Conservation (phyloP, 2,797 vertebrate species). For the Glossophaga mutica region DNA sequence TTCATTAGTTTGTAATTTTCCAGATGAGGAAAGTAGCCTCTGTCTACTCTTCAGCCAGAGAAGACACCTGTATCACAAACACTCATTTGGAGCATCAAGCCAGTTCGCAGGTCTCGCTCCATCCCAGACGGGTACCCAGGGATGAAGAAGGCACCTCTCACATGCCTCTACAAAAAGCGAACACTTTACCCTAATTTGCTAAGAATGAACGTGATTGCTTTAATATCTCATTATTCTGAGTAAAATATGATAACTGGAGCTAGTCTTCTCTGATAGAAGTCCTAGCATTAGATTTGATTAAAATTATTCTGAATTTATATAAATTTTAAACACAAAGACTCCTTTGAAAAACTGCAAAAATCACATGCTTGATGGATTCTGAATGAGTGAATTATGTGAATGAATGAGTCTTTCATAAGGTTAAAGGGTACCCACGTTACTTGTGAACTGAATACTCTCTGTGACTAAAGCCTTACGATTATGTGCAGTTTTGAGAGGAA, state of each 20-base stretch:
- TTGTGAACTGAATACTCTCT: neutral
- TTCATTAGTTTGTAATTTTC: neutral
- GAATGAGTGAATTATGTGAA: conserved; percentile 40
- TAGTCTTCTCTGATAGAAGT: conserved; percentile 1
- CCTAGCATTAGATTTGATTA: conserved; percentile 17
- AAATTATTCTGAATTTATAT: conserved; percentile 40
- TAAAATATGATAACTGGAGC: conserved; percentile 17
- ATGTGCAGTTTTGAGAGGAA: conserved; percentile 39
- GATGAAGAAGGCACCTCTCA: neutral
- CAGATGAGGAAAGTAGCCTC: neutral
- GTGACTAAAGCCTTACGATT: conserved; percentile 24
- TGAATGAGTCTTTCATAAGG: conserved; percentile 31
- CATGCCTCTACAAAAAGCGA: neutral
- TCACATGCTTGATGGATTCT: neutral
- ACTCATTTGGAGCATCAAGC: neutral
- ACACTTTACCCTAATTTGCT: neutral
- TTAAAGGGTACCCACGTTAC: neutral
- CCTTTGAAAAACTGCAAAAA: neutral
- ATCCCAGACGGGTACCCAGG: neutral
- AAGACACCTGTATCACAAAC: neutral
- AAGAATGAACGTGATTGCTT: neutral
- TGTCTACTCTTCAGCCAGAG: neutral
- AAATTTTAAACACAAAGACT: conserved; percentile 50
- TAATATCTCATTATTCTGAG: neutral
- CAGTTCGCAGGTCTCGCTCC: neutral